A percentile compares a stretch with the other conserved stretches of the same genome.
phyloP scores from a whole-genome alignment of 2,888 invertebrate species.

The Machimus atricapillus region DNA sequence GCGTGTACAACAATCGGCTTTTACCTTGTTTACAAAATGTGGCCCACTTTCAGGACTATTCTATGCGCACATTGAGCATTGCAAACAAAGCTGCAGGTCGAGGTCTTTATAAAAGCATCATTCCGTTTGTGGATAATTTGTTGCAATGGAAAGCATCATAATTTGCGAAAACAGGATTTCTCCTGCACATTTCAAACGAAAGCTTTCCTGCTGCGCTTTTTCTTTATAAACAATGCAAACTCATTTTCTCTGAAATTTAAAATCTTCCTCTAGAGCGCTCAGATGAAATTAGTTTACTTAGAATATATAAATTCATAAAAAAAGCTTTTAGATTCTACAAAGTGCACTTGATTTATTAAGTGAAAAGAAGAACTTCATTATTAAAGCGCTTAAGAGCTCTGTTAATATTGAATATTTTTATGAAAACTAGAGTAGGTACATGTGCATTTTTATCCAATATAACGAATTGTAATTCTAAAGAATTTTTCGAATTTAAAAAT shows the following conservation, averaged over 20 bases:
- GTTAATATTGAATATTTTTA: no score
- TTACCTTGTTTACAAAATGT: not conserved
- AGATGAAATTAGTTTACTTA: not conserved
- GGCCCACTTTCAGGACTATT: not conserved
- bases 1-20: not conserved
- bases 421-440: no score
- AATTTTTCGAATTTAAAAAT: no score
- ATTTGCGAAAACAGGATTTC: not conserved
- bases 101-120: not conserved
- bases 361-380: no score
- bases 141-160: not conserved
- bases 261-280: not conserved
- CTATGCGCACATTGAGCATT: not conserved
- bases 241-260: not conserved
- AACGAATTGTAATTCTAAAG: no score
- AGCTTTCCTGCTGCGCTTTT: not conserved
- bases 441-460: no score
- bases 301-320: not conserved
- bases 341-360: no score
- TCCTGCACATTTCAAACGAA: not conserved
- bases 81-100: not conserved
- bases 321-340: no score
- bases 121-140: not conserved
- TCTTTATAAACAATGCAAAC: not conserved
- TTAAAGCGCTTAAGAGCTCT: no score